Base-by-base conservation (phyloP, 1,140 invertebrate genomes). In the Octopus sinensis region DNA sequence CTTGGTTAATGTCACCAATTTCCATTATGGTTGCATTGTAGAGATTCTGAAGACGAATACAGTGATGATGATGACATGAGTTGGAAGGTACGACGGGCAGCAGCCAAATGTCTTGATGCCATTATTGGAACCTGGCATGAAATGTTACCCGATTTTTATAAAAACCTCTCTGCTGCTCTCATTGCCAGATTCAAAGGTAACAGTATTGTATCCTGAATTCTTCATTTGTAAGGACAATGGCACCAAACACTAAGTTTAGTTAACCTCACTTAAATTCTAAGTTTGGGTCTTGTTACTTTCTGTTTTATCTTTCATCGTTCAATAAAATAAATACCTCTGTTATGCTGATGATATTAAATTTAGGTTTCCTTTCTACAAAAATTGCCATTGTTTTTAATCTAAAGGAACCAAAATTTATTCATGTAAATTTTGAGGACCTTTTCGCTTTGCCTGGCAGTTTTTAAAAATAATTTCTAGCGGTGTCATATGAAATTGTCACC, bases 41-140 rank as follows among this genome's bases (percentile, higher is more conserved):
- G 94, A 73, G 94, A 95, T 81, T 95, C 94, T 75, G 96, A 97
- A 81, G 87, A 89, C 53, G 88, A 89, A 71, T 99, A 98, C 89
- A 98, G 96, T 62, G 97, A 99, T 91, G 97, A 99, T 91, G 98
- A 99, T 90, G 98, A 99, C 90, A 97, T 99, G 95, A 98, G 96
- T 81, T 99, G 98, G 98, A 99, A 99, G 92, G 94, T 94, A 17
- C 92, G 98, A 78, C 93, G 98, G 76, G 95, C 97, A 5, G 96
- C 98, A 54, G 98, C 98, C 0, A 99, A 99, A 91, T 99, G 98
- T 89, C 91, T 99, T 6, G 97, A 99, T 91, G 96, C 97, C 9
- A 94, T 99, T 30, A 96, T 99, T 82, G 93, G 95, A 0, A 98
- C 96, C 0, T 93, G 97, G 82, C 95, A 96, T 84, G 97, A 99